Base-by-base conservation (phyloP, 2,888 invertebrate species). In the Diadegma fenestrale region DNA sequence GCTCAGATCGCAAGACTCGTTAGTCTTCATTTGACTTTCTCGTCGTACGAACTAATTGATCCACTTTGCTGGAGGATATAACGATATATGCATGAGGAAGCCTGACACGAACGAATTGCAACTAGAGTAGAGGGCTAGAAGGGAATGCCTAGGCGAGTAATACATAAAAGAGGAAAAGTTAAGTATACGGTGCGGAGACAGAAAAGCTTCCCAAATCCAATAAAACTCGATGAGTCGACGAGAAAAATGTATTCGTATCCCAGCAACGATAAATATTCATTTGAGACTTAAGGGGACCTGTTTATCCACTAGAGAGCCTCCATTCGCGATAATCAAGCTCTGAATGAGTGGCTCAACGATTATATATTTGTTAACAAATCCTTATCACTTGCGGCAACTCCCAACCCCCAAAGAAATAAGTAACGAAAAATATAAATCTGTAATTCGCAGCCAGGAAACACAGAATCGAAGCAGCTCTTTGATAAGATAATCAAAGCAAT, bases 21-120 rank as follows among this genome's bases (percentile, higher is more conserved):
- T 87, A 86, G 84, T 87, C 84, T 87, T 87, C 87, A 82, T 87
- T 87, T 87, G 82, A 86, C 78, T 80, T 78, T 51, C 54, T 66
- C 45, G 63, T 48, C 22, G 45, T 66, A 33, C 68, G 43, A 77
- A 84, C 72, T 72, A 84, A 84, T 84, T 77, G 77, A 84, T 80
- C 73, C 84, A 84, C 77, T 84, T 80, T 76, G 33, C 76, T 26
- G 10, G 64, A 77, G 26, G 58, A 58, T 69, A 43, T 77, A 78
- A 14, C 12, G 43, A 66, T 79, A 61, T 61, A 51, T 66, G 69
- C 12, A 51, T 61, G 22, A 41, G 17, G 45, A 58, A 43, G 71
- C 63, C 79, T 58, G 80, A 45, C 54, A 84, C 17, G 48, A 33
- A 73, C 64, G 58, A 71, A 84, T 81, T 79, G 84, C 41, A 61